A percentile compares a stretch with the other conserved stretches of the same genome.
phyloP scores from a whole-genome alignment of 2,888 invertebrate species.

The Agonopterix alstromeriana region DNA sequence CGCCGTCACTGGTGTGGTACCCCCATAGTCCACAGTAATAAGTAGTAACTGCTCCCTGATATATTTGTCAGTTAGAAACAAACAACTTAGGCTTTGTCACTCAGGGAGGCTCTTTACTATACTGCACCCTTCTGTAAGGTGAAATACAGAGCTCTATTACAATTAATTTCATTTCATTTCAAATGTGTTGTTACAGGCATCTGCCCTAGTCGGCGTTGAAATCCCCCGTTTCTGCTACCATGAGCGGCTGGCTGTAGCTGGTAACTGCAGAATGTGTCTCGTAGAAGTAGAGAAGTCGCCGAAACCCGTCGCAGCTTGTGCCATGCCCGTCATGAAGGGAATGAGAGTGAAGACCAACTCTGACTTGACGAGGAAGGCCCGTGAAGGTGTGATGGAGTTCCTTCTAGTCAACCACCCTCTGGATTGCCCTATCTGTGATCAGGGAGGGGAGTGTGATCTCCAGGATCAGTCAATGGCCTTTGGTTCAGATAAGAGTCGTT shows the following conservation, averaged over 20 bases:
- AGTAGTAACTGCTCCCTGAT: too few relatives aligned
- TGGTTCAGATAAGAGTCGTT: conserved; percentile 95
- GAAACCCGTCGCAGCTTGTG: conserved; percentile 99
- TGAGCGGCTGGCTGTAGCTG: conserved; percentile 98
- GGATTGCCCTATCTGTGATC: conserved; percentile 99
- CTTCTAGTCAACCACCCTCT: conserved; percentile 98
- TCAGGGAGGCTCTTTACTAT: too few relatives aligned
- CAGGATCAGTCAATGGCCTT: conserved; percentile 99
- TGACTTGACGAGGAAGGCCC: conserved; percentile 87
- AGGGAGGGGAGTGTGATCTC: conserved; percentile 94
- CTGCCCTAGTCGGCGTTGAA: conserved; percentile 96
- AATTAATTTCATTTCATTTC: too few relatives aligned
- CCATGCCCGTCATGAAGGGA: conserved; percentile 99
- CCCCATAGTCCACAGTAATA: too few relatives aligned
- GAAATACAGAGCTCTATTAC: too few relatives aligned
- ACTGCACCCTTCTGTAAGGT: too few relatives aligned
- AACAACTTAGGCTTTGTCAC: too few relatives aligned
- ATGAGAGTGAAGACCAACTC: conserved; percentile 99
- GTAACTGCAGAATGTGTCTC: conserved; percentile 99
- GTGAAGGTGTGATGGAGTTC: conserved; percentile 98
- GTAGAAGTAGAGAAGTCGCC: conserved; percentile 99
- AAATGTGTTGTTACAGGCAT: conserved; percentile 81
- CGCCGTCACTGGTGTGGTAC: too few relatives aligned
- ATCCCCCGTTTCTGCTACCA: conserved; percentile 99
- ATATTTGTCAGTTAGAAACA: too few relatives aligned